A percentile compares a stretch with the other conserved stretches of the same genome.
Conservation (phyloP, 1,140 invertebrate species). For the Augochlora pura region DNA sequence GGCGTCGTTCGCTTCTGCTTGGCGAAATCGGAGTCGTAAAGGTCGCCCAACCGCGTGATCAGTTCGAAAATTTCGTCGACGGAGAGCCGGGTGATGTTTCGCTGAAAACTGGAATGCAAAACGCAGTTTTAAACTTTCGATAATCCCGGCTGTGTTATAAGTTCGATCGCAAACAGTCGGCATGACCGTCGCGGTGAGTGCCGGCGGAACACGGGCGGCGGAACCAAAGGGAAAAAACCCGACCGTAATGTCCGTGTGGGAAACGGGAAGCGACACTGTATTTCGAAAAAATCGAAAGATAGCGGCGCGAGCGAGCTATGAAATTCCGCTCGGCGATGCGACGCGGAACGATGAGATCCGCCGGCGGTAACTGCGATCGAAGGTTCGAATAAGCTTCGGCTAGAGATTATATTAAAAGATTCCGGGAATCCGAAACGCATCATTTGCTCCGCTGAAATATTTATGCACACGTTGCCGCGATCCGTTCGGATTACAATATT, state of each 20-base stretch:
- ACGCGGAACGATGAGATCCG: not conserved
- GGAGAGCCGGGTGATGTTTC: constrained; percentile 40
- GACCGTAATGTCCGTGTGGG: no score
- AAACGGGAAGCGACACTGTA: not conserved
- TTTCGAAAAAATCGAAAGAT: not conserved
- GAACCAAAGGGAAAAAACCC: no score
- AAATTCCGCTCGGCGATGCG: not conserved
- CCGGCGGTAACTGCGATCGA: not conserved
- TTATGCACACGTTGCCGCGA: not conserved
- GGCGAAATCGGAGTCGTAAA: constrained; percentile 40
- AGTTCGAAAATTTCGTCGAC: constrained; percentile 32
- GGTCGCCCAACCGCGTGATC: constrained; percentile 49
- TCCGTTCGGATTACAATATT: constrained; percentile 12
- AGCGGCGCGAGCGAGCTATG: not conserved
- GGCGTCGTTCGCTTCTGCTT: not conserved
- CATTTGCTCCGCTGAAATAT: not conserved
- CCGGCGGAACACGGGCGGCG: no score
- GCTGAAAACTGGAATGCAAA: constrained; percentile 21
- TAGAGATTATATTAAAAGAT: constrained; percentile 16
- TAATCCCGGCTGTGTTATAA: no score
- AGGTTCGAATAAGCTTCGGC: not conserved
- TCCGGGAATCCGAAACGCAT: no score
- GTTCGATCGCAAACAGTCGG: no score
- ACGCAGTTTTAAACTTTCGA: no score
- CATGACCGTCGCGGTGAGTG: no score